Percentiles rank a stretch among this genome's conserved stretches.
Conservation (phyloP, 2,888 invertebrate species). For the Cacoxenus indagator region DNA sequence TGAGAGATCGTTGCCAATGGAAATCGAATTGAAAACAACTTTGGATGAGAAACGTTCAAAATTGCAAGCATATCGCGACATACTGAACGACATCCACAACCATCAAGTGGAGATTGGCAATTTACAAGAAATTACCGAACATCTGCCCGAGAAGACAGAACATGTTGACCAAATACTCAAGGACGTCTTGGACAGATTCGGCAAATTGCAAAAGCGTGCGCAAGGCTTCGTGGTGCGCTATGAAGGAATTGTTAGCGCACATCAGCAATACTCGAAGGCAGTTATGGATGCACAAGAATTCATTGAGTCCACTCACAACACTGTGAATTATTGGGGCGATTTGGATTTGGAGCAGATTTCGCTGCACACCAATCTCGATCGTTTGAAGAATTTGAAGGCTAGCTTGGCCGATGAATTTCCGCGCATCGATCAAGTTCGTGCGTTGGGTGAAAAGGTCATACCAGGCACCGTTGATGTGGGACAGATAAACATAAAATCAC, state of each 20-base stretch:
- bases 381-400: conserved; percentile 83
- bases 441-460: conserved; percentile 89
- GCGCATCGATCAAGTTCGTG: conserved; percentile 83
- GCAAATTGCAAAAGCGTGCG: conserved; percentile 78
- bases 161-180: conserved; percentile 81
- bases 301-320: conserved; percentile 86
- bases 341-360: conserved; percentile 86
- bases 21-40: conserved; percentile 86
- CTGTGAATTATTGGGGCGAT: conserved; percentile 87
- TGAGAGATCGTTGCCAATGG: conserved; percentile 81
- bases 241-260: conserved; percentile 89
- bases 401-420: conserved; percentile 89
- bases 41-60: conserved; percentile 93
- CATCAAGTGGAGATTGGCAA: conserved; percentile 89
- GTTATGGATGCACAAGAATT: conserved; percentile 90
- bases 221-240: conserved; percentile 86
- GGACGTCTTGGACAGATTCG: conserved; percentile 80
- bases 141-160: conserved; percentile 83
- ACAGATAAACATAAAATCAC: conserved; percentile 86
- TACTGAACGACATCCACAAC: conserved; percentile 85
- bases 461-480: conserved; percentile 88
- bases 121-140: conserved; percentile 83
- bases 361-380: conserved; percentile 87
- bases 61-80: conserved; percentile 84
- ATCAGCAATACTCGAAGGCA: conserved; percentile 89